Evolutionary conservation across 37 sponge, comb jelly and placozoan genomes (phyloP).

Genomic region (Amphimedon queenslandica): DNA sequence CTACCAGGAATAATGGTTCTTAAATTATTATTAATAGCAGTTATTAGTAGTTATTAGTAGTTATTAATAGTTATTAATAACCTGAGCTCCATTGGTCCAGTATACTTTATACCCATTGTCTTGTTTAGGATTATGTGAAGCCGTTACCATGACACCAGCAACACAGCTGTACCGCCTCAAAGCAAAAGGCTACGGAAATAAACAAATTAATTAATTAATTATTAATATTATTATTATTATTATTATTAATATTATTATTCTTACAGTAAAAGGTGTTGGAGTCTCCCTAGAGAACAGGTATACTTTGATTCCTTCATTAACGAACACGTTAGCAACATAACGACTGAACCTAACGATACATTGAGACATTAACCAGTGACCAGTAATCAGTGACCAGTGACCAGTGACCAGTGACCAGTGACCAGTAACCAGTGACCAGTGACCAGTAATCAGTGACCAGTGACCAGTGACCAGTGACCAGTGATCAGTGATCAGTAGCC

Average conservation of each 20-base stretch:
- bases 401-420: too few species aligned
- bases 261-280: conserved; percentile 93
- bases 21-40: too few species aligned
- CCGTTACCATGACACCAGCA: conserved; percentile 96
- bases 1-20: conserved; percentile 31
- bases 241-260: too few species aligned
- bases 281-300: conserved; percentile 79
- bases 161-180: conserved; percentile 59
- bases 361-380: too few species aligned
- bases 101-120: conserved; percentile 99
- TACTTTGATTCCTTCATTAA: conserved; percentile 82
- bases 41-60: too few species aligned
- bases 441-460: too few species aligned
- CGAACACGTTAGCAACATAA: conserved; percentile 74
- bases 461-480: not conserved
- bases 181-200: conserved; percentile 81
- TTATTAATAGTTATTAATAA: conserved; percentile 1
- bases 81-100: conserved; percentile 98
- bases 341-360: conserved; percentile 76
- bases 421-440: too few species aligned
- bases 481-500: too few species aligned
- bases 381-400: too few species aligned
- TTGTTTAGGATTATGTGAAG: conserved; percentile 98
- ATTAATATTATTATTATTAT: too few species aligned
- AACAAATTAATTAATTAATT: not conserved